phyloP scores from a whole-genome alignment of 1,140 invertebrate species.

The Coenobita brevimanus region DNA sequence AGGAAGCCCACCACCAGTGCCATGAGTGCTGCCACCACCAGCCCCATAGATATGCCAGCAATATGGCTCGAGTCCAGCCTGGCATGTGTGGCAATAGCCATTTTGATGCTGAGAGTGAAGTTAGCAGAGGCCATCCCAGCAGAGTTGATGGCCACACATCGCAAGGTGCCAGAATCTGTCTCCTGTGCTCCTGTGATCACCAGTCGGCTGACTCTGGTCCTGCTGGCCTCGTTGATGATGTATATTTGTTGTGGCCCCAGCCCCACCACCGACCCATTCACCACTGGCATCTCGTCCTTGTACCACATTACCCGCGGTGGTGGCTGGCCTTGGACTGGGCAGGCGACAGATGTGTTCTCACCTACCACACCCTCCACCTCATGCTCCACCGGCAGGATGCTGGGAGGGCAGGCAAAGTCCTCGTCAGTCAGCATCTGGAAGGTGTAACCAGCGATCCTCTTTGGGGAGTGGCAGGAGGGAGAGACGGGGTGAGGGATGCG shows the following conservation, averaged over 20 bases:
- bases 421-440: too few relatives aligned
- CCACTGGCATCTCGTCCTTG: slow-evolving; percentile 87
- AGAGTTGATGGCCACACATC: too few relatives aligned
- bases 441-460: too few relatives aligned
- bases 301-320: slow-evolving; percentile 88
- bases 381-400: slow-evolving; percentile 81
- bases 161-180: slow-evolving; percentile 82
- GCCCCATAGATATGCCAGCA: too few relatives aligned
- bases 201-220: slow-evolving; percentile 54
- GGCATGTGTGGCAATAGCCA: too few relatives aligned
- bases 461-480: slow-evolving; percentile 84
- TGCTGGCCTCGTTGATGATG: slow-evolving; percentile 54
- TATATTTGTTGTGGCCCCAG: slow-evolving; percentile 80
- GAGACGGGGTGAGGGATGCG: slow-evolving; percentile 81
- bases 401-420: slow-evolving; percentile 87
- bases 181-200: slow-evolving; percentile 73
- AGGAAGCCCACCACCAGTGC: too few relatives aligned
- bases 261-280: slow-evolving; percentile 81
- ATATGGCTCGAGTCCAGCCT: too few relatives aligned
- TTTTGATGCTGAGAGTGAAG: slow-evolving; percentile 84
- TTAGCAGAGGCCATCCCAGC: slow-evolving; percentile 84
- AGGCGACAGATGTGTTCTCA: slow-evolving; percentile 88
- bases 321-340: slow-evolving; percentile 85
- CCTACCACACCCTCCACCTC: slow-evolving; percentile 84
- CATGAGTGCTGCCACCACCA: too few relatives aligned